Percentiles rank a stretch among this genome's conserved stretches.
Evolutionary conservation across 2,113 vertebrate genomes (phyloP).

Genomic region (Pygathrix nemaeus): DNA sequence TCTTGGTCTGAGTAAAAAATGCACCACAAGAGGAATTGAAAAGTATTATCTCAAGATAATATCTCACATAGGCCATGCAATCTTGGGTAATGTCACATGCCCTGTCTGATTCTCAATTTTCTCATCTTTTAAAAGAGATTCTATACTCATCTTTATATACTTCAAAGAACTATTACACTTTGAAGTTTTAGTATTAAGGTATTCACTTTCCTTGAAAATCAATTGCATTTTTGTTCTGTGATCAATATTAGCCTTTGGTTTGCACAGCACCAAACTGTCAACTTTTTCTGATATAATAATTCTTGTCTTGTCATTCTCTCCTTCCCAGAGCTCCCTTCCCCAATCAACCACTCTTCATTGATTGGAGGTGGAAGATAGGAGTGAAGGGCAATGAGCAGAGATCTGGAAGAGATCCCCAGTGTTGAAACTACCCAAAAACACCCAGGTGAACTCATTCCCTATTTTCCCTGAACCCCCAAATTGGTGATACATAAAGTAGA

Average conservation of each 20-base stretch:
- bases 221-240: background rate
- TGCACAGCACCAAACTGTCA: background rate
- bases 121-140: background rate
- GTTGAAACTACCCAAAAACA: background rate
- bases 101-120: background rate
- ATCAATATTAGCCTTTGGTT: background rate
- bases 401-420: background rate
- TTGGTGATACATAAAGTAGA: background rate
- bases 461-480: background rate
- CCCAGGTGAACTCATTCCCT: background rate
- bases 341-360: background rate
- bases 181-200: background rate
- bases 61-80: background rate
- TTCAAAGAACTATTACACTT: background rate
- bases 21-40: background rate
- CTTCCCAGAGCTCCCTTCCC: background rate
- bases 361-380: background rate
- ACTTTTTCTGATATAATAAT: background rate
- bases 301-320: background rate
- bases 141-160: background rate
- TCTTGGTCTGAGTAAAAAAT: background rate
- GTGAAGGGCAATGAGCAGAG: background rate
- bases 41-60: background rate
- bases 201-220: conserved; percentile 22
- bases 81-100: background rate